Percentiles rank a stretch among this genome's conserved stretches.
These are phyloP conservation scores for Conomelus anceps DNA, from an alignment of 2,888 invertebrate species.

Conservation along the genomic window DNA sequence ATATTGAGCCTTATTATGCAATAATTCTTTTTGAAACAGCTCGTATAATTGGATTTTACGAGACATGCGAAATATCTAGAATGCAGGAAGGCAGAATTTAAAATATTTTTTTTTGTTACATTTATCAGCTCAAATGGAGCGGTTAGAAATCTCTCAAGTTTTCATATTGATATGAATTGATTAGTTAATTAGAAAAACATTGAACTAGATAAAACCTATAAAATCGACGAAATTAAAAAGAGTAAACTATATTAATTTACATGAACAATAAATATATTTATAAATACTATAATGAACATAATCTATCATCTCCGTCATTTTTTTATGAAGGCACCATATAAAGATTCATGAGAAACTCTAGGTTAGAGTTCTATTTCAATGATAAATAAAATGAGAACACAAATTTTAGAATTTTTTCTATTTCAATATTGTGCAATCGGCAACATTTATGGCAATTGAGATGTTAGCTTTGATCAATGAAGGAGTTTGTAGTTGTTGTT, in stretches of 20 bases:
- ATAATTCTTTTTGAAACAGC: not conserved
- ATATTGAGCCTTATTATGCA: too few species aligned
- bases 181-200: not conserved
- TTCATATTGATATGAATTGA: not conserved
- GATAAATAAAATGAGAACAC: too few species aligned
- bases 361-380: too few species aligned
- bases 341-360: not conserved
- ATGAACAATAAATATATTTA: not conserved
- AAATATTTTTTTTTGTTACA: not conserved
- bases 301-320: not conserved
- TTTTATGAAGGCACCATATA: not conserved
- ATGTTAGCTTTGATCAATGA: not conserved
- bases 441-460: too few species aligned
- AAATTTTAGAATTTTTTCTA: not conserved
- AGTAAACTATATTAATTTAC: not conserved
- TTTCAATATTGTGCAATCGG: not conserved
- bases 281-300: not conserved
- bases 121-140: not conserved
- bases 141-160: not conserved
- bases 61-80: not conserved
- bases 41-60: not conserved
- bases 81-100: not conserved
- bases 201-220: not conserved
- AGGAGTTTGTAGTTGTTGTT: constrained; percentile 15
- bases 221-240: not conserved